Conservation (phyloP, 2,113 vertebrate species). For the Motacilla alba region DNA sequence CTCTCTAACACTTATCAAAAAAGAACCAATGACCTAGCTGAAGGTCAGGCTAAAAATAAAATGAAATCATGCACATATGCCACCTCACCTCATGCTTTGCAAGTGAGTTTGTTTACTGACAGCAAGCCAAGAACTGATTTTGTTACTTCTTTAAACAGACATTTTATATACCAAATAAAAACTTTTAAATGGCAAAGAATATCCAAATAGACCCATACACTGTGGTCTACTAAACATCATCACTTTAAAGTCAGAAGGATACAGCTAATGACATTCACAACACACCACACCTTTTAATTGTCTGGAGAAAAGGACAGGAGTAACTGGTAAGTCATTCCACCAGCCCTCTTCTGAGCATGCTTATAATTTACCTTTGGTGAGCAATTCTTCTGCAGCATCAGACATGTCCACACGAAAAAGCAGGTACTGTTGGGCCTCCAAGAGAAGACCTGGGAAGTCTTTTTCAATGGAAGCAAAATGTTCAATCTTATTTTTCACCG, state of each 20-base stretch:
- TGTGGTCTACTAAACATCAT: not conserved
- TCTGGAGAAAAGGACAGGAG: not conserved
- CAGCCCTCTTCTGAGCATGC: not conserved
- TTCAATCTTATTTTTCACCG: conserved; percentile 94
- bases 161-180: not conserved
- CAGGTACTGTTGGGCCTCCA: conserved; percentile 90
- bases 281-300: not conserved
- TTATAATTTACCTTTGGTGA: conserved; percentile 69
- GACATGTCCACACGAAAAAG: conserved; percentile 82
- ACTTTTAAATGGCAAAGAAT: not conserved
- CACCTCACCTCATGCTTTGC: not conserved
- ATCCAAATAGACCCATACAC: not conserved
- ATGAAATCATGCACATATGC: not conserved
- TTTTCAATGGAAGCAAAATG: conserved; percentile 80
- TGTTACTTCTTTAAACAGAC: not conserved
- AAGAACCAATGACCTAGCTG: not conserved
- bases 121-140: not conserved
- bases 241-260: not conserved
- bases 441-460: conserved; percentile 86
- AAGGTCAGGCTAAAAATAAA: conserved; percentile 44
- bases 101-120: not conserved
- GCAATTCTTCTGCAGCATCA: conserved; percentile 6
- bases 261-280: not conserved
- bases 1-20: conserved; percentile 27
- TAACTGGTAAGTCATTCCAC: not conserved